Conservation (phyloP, 35 echinoderm and acorn worm species). For the Strongylocentrotus purpuratus region DNA sequence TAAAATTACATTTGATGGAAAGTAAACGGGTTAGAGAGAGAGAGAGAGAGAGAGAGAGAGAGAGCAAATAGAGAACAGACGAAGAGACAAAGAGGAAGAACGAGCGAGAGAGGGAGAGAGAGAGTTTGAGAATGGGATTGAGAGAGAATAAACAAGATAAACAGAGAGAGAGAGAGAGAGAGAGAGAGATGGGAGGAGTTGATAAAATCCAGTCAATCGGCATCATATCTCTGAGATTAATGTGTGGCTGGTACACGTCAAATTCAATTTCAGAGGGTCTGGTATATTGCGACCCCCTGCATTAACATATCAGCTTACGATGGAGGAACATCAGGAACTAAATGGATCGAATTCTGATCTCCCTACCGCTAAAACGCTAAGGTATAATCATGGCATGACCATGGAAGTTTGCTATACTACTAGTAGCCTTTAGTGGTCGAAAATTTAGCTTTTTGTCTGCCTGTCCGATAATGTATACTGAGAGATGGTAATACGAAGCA, state of each 20-base stretch:
- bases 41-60: too few species aligned
- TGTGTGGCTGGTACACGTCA: neutral
- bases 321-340: neutral
- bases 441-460: too few species aligned
- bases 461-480: too few species aligned
- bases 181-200: neutral
- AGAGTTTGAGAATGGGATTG: neutral
- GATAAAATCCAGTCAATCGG: neutral
- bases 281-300: neutral
- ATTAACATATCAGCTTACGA: neutral
- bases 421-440: too few species aligned
- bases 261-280: neutral
- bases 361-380: too few species aligned
- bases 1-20: too few species aligned
- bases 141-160: too few species aligned
- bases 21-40: too few species aligned
- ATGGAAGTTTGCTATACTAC: neutral
- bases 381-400: too few species aligned
- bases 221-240: slow-evolving; percentile 5
- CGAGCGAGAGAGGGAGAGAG: neutral
- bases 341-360: neutral
- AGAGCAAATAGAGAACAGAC: too few species aligned
- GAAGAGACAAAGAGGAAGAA: too few species aligned
- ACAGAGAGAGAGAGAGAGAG: neutral
- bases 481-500: too few species aligned